Base-by-base conservation (phyloP, 2,888 invertebrate genomes). In the Andrena bicolor region DNA sequence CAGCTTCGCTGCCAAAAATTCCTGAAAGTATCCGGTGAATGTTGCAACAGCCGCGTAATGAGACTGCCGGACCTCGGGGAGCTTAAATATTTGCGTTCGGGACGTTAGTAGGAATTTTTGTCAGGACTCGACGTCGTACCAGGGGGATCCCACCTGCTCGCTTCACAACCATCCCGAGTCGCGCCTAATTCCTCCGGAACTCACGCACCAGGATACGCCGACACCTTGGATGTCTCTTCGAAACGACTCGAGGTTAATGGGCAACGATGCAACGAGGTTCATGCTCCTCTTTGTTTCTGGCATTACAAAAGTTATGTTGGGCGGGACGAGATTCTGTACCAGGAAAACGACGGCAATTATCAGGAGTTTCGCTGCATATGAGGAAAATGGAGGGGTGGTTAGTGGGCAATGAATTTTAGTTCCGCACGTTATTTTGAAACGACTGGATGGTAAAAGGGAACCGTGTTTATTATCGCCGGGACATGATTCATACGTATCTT, bases 1-100 rank as follows among this genome's bases (percentile, higher is more conserved):
- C 64, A 56, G 70, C 20, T 75, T 68, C 56, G 82, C 82, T 82
- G 82, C 71, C 76, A 82, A 82, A 82, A 81, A 81, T 82, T 82
- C 60, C 63, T 60, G 76, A 72, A 82, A 71, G 75, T 76, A 81
- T 76, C 74, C 35, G 49, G 30, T 48, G 63, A 80, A 65, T 65
- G 68, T 69, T 80, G 64, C 70, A 80, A 58, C 20, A 41, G 30
- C 30, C 73, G 69, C 70, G 81, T 74, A 81, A 81, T 35, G 70
- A 80, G 81, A 81, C 69, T 58, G 68, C 30, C 58, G 30, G 26
- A 61, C 65, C 80, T 69, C 73, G 68, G 53, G 35, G 58, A 81
- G 73, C 65, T 82, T 74, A 70, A 80, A 73, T 70, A 74, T 80
- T 82, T 80, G 64, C 81, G 74, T 81, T 70, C 69, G 65, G 60